Percentiles rank a stretch among this genome's conserved stretches.
Evolutionary conservation across 2,113 vertebrate genomes (phyloP).

Genomic region (Sarotherodon lohbergeri): DNA sequence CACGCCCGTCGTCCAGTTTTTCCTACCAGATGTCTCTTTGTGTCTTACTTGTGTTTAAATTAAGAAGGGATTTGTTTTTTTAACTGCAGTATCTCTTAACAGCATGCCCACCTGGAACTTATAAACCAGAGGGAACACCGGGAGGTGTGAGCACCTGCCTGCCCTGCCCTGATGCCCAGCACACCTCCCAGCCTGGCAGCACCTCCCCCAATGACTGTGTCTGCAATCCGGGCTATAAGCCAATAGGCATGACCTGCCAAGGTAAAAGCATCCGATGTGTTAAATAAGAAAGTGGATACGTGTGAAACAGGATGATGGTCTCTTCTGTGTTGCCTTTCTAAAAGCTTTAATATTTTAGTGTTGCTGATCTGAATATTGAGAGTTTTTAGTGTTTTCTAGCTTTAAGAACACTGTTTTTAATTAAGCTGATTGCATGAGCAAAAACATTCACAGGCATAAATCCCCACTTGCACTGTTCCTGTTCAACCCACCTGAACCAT

Average conservation of each 20-base stretch:
- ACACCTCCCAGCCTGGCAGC: constrained; percentile 88
- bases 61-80: not conserved
- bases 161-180: constrained; percentile 80
- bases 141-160: constrained; percentile 86
- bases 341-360: not conserved
- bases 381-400: not conserved
- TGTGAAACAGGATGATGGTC: not conserved
- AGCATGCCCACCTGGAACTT: constrained; percentile 92
- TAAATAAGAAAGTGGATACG: not conserved
- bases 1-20: not conserved
- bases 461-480: not conserved
- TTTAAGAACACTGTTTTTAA: not conserved
- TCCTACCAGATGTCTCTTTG: not conserved
- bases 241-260: constrained; percentile 79
- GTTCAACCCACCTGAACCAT: not conserved
- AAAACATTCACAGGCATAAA: not conserved
- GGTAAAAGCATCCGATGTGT: constrained; percentile 59
- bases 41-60: not conserved
- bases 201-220: constrained; percentile 82
- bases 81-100: not conserved
- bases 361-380: not conserved
- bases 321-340: not conserved
- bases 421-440: not conserved
- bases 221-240: constrained; percentile 82
- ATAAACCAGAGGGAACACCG: constrained; percentile 86